A percentile compares a stretch with the other conserved stretches of the same genome.
These are phyloP conservation scores for Tribolium madens DNA, from an alignment of 1,140 invertebrate genomes.

Conservation along the genomic window DNA sequence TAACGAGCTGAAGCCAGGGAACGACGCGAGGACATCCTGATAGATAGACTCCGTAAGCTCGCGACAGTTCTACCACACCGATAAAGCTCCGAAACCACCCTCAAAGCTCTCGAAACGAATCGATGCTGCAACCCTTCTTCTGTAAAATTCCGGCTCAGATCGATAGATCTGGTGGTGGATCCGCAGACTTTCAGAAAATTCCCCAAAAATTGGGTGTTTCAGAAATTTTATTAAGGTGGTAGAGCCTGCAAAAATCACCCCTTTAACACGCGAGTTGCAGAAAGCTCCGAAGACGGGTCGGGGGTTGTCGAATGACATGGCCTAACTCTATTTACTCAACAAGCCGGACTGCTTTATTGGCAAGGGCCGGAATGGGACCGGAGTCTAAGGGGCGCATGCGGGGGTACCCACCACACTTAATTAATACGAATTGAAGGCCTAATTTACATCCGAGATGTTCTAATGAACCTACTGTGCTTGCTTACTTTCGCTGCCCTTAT, in stretches of 20 bases:
- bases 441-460: slow-evolving; percentile 54
- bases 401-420: slow-evolving; percentile 53
- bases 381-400: slow-evolving; percentile 54
- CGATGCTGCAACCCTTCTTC: slow-evolving; percentile 8
- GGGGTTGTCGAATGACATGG: slow-evolving; percentile 56
- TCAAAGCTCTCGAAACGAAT: neutral
- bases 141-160: neutral
- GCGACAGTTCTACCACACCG: slow-evolving; percentile 26
- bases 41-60: slow-evolving; percentile 51
- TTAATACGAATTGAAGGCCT: slow-evolving; percentile 57
- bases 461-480: slow-evolving; percentile 52
- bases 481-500: slow-evolving; percentile 33
- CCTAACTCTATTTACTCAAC: slow-evolving; percentile 58
- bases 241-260: slow-evolving; percentile 43
- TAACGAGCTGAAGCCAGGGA: slow-evolving; percentile 57
- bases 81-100: slow-evolving; percentile 4
- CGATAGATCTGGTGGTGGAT: neutral
- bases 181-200: neutral
- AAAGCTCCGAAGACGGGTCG: slow-evolving; percentile 47
- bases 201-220: neutral
- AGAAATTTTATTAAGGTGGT: neutral
- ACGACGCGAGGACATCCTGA: slow-evolving; percentile 57
- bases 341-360: slow-evolving; percentile 57
- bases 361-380: slow-evolving; percentile 49
- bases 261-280: slow-evolving; percentile 48